Evolutionary conservation across 2,797 vertebrate genomes (phyloP).

Genomic region (Bradypus variegatus): DNA sequence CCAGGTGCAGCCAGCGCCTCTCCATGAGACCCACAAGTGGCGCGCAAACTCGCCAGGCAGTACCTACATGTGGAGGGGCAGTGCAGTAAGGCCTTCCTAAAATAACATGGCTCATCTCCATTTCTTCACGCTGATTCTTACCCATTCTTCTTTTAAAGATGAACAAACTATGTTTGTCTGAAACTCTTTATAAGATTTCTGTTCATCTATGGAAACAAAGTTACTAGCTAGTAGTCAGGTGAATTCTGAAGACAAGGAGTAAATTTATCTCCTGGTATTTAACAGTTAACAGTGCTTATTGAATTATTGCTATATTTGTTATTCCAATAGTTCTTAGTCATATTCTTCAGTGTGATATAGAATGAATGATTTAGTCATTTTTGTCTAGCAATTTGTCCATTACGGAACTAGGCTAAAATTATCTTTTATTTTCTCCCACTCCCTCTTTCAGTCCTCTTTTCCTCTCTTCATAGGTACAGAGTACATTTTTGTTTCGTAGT

Average conservation of each 20-base stretch:
- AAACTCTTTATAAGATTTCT: not conserved
- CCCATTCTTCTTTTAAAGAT: not conserved
- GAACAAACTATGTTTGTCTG: not conserved
- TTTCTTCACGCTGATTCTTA: no score
- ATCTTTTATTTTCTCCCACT: not conserved
- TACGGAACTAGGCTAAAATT: not conserved
- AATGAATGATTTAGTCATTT: not conserved
- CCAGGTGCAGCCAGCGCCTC: no score
- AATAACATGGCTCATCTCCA: no score
- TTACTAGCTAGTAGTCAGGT: no score
- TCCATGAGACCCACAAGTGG: no score
- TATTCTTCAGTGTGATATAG: no score
- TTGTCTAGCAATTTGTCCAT: not conserved
- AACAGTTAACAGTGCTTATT: rapidly evolving
- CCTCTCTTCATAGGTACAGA: not conserved
- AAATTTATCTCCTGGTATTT: no score
- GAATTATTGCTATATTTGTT: rapidly evolving
- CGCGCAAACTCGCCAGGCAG: no score
- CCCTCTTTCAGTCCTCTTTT: not conserved
- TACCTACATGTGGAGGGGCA: no score
- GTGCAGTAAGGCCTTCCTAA: no score
- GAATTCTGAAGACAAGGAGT: not conserved
- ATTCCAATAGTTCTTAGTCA: not conserved
- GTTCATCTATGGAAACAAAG: not conserved
- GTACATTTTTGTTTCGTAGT: not conserved